Evolutionary conservation across 2,113 vertebrate species (phyloP), one percentile per base, ranked within the genome.

Genomic region (Taurulus bubalis): DNA sequence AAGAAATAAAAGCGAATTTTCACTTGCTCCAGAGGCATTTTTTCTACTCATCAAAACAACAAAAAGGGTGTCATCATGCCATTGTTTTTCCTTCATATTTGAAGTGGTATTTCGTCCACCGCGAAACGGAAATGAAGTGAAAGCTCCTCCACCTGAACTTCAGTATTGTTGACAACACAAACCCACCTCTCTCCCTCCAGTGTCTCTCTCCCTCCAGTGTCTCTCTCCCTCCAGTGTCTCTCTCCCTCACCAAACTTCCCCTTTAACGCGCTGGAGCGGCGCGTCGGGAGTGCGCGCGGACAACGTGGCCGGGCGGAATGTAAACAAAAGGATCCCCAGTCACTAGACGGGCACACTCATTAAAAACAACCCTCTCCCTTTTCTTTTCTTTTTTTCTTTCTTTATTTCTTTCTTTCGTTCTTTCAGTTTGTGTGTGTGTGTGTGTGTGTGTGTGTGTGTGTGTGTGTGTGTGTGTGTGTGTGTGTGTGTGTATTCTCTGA

Each of bases 251-350:
- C 15, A 47, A 24, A 10, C 63, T 70, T 75, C 26, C 62, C 63
- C 75, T 84, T 84, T 83, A 80, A 85, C 74, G 30, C 32, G 18
- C 22, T 24, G 8, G 26, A 22, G 36, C 66, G 20, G 26, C 5
- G 24, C 5, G 14, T 12, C 3, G 30, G 16, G n/a, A 49, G 68
- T 40, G 55, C 22, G 74, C 15, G 42, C 70, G 14, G 0, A 72
- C 67, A 84, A 87, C 51, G 60, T 85, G 86, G 73, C 69, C 83
- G 6, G 36, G 5, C 47, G 36, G 70, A 83, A 84, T 86, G 84
- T 87, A 90, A 88, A 90, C 84, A 92, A 80, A n/a, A 84, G 55
- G 63, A 63, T 18, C 64, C 11, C 11, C 36, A 26, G 42, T 36
- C 64, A 80, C 34, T 22, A 70, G 49, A 69, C 24, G 11, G 8